phyloP scores from a whole-genome alignment of 2,797 vertebrate genomes.

The Macropodus opercularis region DNA sequence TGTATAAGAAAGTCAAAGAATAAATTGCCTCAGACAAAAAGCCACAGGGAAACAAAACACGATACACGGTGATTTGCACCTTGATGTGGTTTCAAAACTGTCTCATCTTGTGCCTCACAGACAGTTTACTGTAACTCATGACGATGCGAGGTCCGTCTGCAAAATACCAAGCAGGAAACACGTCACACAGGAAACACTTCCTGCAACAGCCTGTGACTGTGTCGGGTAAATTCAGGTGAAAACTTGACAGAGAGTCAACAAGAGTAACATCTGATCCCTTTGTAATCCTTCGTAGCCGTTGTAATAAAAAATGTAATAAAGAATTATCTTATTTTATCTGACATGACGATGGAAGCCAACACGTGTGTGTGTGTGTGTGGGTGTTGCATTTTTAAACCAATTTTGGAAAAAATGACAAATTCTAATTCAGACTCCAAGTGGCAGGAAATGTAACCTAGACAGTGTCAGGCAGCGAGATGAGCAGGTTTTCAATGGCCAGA shows the following conservation, averaged over 20 bases:
- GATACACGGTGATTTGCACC: not conserved
- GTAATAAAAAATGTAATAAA: too few relatives aligned
- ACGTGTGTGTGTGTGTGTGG: not conserved
- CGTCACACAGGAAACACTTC: slow-evolving; percentile 72
- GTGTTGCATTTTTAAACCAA: not conserved
- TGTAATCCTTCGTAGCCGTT: too few relatives aligned
- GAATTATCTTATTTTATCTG: too few relatives aligned
- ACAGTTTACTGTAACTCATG: slow-evolving; percentile 1
- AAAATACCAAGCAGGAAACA: slow-evolving; percentile 50
- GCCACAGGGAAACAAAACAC: not conserved
- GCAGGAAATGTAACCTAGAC: slow-evolving; percentile 30
- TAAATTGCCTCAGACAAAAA: slow-evolving; percentile 1
- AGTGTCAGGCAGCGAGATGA: slow-evolving; percentile 6
- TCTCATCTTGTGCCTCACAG: not conserved
- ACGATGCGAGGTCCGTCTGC: slow-evolving; percentile 21
- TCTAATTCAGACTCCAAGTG: not conserved
- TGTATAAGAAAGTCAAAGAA: slow-evolving; percentile 1
- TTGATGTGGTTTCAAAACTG: not conserved
- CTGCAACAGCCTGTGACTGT: slow-evolving; percentile 55
- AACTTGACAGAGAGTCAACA: not conserved
- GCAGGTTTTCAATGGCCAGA: slow-evolving; percentile 25
- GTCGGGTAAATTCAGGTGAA: slow-evolving; percentile 20
- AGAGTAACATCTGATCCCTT: too few relatives aligned
- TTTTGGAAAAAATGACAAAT: slow-evolving; percentile 14
- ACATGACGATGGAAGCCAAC: not conserved